Evolutionary conservation across 2,888 invertebrate species (phyloP).

Genomic region (Apantesis nais): DNA sequence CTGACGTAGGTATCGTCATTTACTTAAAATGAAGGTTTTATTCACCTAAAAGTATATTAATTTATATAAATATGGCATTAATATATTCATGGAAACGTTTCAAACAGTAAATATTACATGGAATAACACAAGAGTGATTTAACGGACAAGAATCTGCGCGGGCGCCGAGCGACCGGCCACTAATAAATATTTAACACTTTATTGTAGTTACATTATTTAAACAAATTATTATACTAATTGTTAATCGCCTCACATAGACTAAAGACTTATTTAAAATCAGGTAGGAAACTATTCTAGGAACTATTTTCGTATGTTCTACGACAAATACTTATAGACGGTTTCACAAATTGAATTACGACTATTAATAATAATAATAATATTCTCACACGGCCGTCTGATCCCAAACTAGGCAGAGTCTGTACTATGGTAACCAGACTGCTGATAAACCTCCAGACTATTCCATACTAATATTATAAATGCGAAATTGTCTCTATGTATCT

Average conservation of each 20-base stretch:
- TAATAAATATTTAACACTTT: slow-evolving; percentile 48
- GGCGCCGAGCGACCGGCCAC: slow-evolving; percentile 26
- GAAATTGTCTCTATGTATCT: too few species aligned
- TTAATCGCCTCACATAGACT: slow-evolving; percentile 20
- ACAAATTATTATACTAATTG: slow-evolving; percentile 54
- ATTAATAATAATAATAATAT: too few species aligned
- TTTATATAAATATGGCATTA: slow-evolving; percentile 14
- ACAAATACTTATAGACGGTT: too few species aligned
- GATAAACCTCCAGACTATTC: too few species aligned
- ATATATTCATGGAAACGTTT: slow-evolving; percentile 44
- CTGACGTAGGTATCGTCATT: too few species aligned
- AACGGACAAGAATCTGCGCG: slow-evolving; percentile 28
- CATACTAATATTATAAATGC: too few species aligned
- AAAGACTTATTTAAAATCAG: neutral
- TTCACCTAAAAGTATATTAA: neutral
- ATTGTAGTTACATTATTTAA: slow-evolving; percentile 44
- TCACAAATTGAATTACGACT: too few species aligned
- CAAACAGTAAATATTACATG: slow-evolving; percentile 33
- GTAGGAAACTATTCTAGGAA: neutral
- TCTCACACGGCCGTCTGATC: too few species aligned
- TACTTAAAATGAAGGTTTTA: too few species aligned
- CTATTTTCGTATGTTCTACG: neutral
- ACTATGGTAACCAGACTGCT: too few species aligned
- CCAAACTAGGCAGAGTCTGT: too few species aligned
- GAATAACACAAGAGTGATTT: slow-evolving; percentile 33